Evolutionary conservation across 2,888 invertebrate genomes (phyloP).

Genomic region (Tuta absoluta): DNA sequence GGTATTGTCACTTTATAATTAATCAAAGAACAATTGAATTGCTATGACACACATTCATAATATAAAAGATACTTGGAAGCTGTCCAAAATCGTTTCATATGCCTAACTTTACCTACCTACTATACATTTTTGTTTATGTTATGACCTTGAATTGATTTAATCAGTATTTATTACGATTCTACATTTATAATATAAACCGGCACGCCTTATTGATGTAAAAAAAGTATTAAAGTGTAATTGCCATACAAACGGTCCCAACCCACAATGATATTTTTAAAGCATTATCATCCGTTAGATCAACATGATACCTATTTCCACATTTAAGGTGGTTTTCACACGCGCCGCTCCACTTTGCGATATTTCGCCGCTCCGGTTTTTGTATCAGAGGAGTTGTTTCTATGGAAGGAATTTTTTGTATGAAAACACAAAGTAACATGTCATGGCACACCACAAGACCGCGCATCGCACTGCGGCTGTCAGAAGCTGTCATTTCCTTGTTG

Average conservation of each 20-base stretch:
- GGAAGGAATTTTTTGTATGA: no score
- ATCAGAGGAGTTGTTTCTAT: no score
- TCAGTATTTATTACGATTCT: not conserved
- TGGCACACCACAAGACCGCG: no score
- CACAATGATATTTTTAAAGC: not conserved
- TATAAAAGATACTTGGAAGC: not conserved
- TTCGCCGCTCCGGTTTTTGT: no score
- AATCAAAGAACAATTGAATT: constrained; percentile 13
- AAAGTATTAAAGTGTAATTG: constrained; percentile 5
- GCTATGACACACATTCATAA: not conserved
- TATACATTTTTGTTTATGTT: not conserved
- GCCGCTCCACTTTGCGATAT: no score
- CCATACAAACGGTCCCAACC: not conserved
- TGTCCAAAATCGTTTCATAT: not conserved
- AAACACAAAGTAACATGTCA: no score
- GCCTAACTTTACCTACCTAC: not conserved
- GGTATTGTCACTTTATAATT: no score
- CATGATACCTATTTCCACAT: constrained; percentile 1
- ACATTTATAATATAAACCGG: not conserved
- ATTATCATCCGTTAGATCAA: constrained; percentile 3
- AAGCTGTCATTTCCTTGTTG: no score
- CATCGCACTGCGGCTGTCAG: no score
- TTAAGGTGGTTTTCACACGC: no score
- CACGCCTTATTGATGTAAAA: constrained; percentile 2
- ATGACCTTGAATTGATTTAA: not conserved